phyloP scores from a whole-genome alignment of 2,888 invertebrate species.

The Cosmopolites sordidus region DNA sequence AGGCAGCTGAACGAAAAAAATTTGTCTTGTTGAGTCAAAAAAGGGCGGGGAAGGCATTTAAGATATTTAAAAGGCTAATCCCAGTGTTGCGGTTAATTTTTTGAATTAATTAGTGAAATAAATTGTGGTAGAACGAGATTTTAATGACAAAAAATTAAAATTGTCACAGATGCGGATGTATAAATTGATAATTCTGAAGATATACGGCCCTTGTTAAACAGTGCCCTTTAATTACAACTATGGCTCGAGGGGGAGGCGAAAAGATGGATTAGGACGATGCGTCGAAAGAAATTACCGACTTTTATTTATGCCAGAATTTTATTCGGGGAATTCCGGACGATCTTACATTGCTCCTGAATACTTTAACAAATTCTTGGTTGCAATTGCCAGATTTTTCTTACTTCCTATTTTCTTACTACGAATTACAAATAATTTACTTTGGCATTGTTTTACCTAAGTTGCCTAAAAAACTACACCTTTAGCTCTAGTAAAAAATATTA shows the following conservation, averaged over 20 bases:
- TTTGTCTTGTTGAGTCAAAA: slow-evolving; percentile 22
- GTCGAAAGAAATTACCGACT: slow-evolving; percentile 32
- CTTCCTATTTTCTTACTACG: too few species aligned
- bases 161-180: slow-evolving; percentile 48
- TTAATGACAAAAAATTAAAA: slow-evolving; percentile 50
- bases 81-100: slow-evolving; percentile 43
- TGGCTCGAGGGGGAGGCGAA: slow-evolving; percentile 36
- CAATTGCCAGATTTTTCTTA: not conserved
- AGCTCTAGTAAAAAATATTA: too few species aligned
- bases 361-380: slow-evolving; percentile 14
- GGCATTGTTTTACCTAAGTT: too few species aligned
- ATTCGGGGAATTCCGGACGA: slow-evolving; percentile 18
- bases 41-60: slow-evolving; percentile 15
- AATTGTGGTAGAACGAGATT: slow-evolving; percentile 45
- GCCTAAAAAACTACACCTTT: too few species aligned
- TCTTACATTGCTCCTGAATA: slow-evolving; percentile 15
- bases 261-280: slow-evolving; percentile 43
- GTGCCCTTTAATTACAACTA: slow-evolving; percentile 42
- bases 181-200: slow-evolving; percentile 48
- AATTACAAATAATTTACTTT: too few species aligned
- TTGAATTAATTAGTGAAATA: slow-evolving; percentile 47
- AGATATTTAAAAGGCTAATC: slow-evolving; percentile 22
- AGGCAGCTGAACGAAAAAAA: slow-evolving; percentile 22
- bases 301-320: slow-evolving; percentile 28
- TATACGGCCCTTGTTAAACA: slow-evolving; percentile 45